A percentile compares a stretch with the other conserved stretches of the same genome.
Evolutionary conservation across 2,113 vertebrate genomes (phyloP).

Genomic region (Tupaia chinensis): DNA sequence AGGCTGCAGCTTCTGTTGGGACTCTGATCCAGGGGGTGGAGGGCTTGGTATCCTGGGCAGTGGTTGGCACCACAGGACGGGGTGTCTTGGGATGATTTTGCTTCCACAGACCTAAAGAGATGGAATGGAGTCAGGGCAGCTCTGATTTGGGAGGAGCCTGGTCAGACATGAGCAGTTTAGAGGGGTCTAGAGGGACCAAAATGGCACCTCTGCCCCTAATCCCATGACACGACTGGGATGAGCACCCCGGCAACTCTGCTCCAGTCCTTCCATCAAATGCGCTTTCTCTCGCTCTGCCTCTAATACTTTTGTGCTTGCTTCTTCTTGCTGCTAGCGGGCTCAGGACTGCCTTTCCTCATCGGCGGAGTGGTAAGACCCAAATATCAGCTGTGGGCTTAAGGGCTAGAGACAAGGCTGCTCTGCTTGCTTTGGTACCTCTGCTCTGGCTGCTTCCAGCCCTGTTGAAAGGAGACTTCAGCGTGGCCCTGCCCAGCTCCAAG

Average conservation of each 20-base stretch:
- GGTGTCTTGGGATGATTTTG: not conserved
- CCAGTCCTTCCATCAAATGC: not conserved
- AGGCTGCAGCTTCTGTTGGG: not conserved
- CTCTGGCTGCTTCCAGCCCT: not conserved
- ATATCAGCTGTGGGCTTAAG: not conserved
- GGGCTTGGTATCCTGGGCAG: not conserved
- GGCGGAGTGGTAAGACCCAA: slow-evolving; percentile 70
- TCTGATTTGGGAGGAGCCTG: not conserved
- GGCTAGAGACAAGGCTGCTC: not conserved
- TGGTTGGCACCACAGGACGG: not conserved
- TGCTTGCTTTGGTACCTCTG: not conserved
- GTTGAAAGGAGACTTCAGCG: not conserved
- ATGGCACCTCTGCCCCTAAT: not conserved
- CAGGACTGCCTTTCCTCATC: slow-evolving; percentile 68
- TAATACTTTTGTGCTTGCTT: slow-evolving; percentile 71
- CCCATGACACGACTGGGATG: not conserved
- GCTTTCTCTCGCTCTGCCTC: slow-evolving; percentile 56
- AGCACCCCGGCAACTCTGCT: slow-evolving; percentile 7
- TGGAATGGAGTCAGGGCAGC: not conserved
- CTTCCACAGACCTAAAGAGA: not conserved
- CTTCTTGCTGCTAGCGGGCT: slow-evolving; percentile 56
- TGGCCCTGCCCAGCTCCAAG: not conserved
- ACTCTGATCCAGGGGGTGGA: not conserved
- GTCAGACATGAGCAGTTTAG: not conserved
- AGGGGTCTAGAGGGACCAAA: not conserved